These are phyloP conservation scores for Bombus soroeensis DNA, from an alignment of 1,140 invertebrate species.

Conservation along the genomic window DNA sequence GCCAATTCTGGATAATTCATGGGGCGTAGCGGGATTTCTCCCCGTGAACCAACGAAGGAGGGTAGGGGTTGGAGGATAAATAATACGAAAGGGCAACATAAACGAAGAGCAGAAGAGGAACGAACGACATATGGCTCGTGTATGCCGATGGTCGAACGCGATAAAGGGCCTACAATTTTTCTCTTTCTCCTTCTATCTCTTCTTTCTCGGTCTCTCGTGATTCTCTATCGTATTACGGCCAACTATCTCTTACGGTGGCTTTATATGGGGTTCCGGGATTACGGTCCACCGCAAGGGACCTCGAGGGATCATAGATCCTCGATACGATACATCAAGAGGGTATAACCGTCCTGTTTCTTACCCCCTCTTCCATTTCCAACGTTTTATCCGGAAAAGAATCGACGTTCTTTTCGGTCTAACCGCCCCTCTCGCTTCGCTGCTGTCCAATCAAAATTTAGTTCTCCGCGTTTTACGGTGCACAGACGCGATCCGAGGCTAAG, in stretches of 20 bases:
- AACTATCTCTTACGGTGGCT: slow-evolving; percentile 67
- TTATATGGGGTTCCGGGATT: slow-evolving; percentile 64
- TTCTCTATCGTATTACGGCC: slow-evolving; percentile 65
- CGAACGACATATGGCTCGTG: slow-evolving; percentile 67
- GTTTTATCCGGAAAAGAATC: slow-evolving; percentile 57
- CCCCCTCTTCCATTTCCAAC: slow-evolving; percentile 41
- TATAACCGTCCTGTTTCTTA: slow-evolving; percentile 51
- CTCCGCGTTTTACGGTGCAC: neutral
- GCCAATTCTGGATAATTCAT: slow-evolving; percentile 62
- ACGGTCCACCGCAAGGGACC: slow-evolving; percentile 66
- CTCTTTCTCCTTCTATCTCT: neutral
- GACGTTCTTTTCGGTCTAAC: neutral
- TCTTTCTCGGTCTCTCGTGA: neutral
- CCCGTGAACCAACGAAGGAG: neutral
- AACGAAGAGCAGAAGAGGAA: slow-evolving; percentile 36
- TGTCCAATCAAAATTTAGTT: neutral
- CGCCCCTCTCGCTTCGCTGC: neutral
- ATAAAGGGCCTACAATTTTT: neutral
- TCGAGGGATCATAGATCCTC: slow-evolving; percentile 66
- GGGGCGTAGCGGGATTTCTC: slow-evolving; percentile 53
- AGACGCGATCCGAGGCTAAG: no score
- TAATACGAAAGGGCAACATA: slow-evolving; percentile 46
- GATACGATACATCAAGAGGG: slow-evolving; percentile 68
- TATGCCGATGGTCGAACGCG: slow-evolving; percentile 51
- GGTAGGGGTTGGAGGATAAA: slow-evolving; percentile 39